A percentile compares a stretch with the other conserved stretches of the same genome.
Evolutionary conservation across 2,888 invertebrate genomes (phyloP).

Genomic region (Nomada lathburiana): DNA sequence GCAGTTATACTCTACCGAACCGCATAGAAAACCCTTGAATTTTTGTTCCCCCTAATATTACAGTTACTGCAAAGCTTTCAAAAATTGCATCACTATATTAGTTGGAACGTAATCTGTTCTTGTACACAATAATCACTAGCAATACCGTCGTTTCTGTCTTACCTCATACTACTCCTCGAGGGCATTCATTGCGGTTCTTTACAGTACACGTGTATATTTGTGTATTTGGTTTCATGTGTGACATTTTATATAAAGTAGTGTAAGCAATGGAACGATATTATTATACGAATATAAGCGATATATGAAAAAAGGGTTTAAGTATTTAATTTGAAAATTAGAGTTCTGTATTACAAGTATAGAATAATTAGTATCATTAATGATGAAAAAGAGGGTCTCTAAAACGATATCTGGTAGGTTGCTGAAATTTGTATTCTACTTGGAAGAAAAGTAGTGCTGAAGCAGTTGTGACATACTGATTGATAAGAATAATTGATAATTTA

Average conservation of each 20-base stretch:
- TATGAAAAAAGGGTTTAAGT: background rate
- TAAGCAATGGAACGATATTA: background rate
- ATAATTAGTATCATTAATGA: conserved; percentile 9
- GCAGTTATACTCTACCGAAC: background rate
- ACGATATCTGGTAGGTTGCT: background rate
- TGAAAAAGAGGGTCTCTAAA: background rate
- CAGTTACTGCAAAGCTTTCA: background rate
- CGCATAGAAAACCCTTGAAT: conserved; percentile 9
- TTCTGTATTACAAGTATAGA: background rate
- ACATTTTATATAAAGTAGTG: background rate
- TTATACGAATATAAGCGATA: background rate
- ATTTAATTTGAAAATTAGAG: background rate
- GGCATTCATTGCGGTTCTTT: conserved; percentile 11
- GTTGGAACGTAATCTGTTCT: background rate
- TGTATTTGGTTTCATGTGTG: background rate
- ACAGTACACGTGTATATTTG: background rate
- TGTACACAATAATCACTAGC: background rate
- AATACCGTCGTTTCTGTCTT: background rate
- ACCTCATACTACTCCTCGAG: background rate
- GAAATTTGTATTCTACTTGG: conserved; percentile 19
- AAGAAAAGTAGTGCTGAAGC: conserved; percentile 24
- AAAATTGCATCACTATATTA: background rate
- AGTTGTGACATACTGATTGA: conserved; percentile 1
- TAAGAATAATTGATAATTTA: conserved; percentile 21
- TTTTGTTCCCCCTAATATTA: background rate